These are phyloP conservation scores for Cydia splendana DNA, from an alignment of 1,140 invertebrate species.

Conservation along the genomic window DNA sequence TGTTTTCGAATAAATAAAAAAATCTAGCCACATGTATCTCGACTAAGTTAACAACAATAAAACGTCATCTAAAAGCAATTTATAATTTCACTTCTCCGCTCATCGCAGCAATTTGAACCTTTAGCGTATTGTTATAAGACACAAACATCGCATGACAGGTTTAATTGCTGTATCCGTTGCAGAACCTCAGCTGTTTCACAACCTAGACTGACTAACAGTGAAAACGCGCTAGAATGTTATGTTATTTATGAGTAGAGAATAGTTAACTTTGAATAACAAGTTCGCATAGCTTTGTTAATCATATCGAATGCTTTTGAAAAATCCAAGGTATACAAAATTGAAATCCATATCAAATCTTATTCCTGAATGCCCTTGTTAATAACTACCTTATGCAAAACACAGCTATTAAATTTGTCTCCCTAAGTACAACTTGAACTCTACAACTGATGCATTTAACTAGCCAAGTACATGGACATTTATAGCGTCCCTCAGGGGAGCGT, in stretches of 20 bases:
- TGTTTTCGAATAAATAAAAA: background rate
- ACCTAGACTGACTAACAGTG: constrained; percentile 12
- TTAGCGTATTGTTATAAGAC: background rate
- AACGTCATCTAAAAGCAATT: background rate
- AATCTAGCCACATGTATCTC: background rate
- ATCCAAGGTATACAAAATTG: no score
- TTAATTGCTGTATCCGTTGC: background rate
- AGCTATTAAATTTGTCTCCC: background rate
- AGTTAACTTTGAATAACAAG: background rate
- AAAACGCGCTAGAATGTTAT: background rate
- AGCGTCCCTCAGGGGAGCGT: background rate
- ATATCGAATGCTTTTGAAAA: no score
- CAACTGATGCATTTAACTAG: background rate
- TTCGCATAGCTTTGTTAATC: background rate
- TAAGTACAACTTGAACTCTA: background rate
- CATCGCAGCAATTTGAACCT: background rate
- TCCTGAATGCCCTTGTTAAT: no score
- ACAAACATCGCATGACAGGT: background rate
- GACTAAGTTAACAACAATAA: background rate
- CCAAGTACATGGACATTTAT: background rate
- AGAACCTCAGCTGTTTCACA: constrained; percentile 2
- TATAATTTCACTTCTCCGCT: constrained; percentile 10
- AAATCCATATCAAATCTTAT: no score
- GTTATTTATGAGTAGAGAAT: background rate
- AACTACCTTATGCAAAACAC: no score